A percentile compares a stretch with the other conserved stretches of the same genome.
phyloP scores from a whole-genome alignment of 2,888 invertebrate species.

The Acleris laterana region DNA sequence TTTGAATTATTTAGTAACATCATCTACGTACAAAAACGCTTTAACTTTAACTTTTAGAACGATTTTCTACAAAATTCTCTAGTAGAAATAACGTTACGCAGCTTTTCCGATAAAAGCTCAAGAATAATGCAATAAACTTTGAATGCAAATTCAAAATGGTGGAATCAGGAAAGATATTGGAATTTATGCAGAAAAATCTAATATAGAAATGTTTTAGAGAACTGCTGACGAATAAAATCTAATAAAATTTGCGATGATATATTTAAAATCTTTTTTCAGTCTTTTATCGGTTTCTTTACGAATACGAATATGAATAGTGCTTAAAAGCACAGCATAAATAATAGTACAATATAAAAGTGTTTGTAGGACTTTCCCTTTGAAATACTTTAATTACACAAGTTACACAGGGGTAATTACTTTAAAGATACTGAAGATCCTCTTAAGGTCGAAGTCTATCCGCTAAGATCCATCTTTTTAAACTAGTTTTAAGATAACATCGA shows the following conservation, averaged over 20 bases:
- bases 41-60: constrained; percentile 6
- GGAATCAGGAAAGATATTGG: constrained; percentile 16
- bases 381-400: no score
- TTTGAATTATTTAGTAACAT: background rate
- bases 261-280: background rate
- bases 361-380: no score
- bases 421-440: no score
- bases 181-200: constrained; percentile 3
- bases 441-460: no score
- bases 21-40: background rate
- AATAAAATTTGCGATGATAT: background rate
- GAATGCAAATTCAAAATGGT: constrained; percentile 16
- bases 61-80: constrained; percentile 14
- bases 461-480: no score
- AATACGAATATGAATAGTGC: no score
- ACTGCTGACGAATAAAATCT: background rate
- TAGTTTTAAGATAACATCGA: no score
- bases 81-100: constrained; percentile 14
- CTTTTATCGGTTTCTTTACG: background rate
- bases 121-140: constrained; percentile 20
- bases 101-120: constrained; percentile 20
- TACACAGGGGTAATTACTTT: no score
- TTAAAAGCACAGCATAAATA: background rate
- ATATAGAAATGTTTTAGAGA: background rate
- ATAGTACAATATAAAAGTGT: background rate